Evolutionary conservation across 30 jellyfish, hydroid and myxozoan species (phyloP).

Genomic region (Sanderia malayensis): DNA sequence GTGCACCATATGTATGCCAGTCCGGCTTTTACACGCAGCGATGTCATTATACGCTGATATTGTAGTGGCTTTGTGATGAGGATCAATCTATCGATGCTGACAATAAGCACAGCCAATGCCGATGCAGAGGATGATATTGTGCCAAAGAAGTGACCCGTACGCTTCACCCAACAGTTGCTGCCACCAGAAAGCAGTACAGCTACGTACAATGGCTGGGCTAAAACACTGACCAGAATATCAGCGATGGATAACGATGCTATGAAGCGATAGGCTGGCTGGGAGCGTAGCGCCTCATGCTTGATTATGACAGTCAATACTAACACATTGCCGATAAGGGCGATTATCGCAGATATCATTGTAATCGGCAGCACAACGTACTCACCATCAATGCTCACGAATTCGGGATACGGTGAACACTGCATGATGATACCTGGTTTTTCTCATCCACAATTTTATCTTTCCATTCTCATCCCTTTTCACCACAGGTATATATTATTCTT

Average conservation of each 20-base stretch:
- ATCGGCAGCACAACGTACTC: conserved; percentile 45
- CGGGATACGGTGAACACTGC: conserved; percentile 45
- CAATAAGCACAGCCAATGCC: conserved; percentile 26
- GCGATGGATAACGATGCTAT: conserved; percentile 74
- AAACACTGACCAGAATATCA: conserved; percentile 60
- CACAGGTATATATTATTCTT: no score
- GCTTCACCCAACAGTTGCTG: conserved; percentile 47
- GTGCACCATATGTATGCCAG: conserved; percentile 39
- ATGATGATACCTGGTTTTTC: conserved; percentile 1
- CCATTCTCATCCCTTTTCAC: no score
- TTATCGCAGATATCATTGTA: conserved; percentile 27
- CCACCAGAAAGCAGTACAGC: conserved; percentile 43
- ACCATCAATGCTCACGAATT: conserved; percentile 5
- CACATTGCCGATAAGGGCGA: conserved; percentile 37
- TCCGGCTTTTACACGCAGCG: conserved; percentile 18
- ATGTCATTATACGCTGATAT: conserved; percentile 30
- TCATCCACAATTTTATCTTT: no score
- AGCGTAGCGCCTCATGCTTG: conserved; percentile 39
- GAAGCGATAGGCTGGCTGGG: conserved; percentile 79
- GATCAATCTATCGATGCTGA: conserved; percentile 43
- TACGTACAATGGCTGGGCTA: conserved; percentile 76
- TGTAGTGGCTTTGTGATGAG: conserved; percentile 50
- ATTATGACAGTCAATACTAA: conserved; percentile 39
- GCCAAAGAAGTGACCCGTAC: conserved; percentile 40
- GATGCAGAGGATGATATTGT: conserved; percentile 44